These are phyloP conservation scores for Cremastobaeus sp. DNA, from an alignment of 2,888 invertebrate species.

Conservation along the genomic window DNA sequence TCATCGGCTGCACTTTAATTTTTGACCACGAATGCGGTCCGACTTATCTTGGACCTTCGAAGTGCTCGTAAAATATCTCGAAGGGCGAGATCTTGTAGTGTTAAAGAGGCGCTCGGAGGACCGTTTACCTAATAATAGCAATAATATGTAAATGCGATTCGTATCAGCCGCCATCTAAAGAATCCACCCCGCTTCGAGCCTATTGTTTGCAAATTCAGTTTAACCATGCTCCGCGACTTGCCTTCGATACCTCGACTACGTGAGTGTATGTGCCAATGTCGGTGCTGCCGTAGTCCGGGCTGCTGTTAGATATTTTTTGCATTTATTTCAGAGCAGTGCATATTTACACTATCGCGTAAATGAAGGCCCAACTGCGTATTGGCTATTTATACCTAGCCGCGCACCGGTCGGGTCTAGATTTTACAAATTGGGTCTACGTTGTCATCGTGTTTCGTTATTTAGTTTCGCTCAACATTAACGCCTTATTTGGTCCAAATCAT, in stretches of 20 bases:
- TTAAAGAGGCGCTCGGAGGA: slow-evolving; percentile 73
- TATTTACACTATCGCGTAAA: slow-evolving; percentile 34
- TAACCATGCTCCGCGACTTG: slow-evolving; percentile 65
- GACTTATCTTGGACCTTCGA: slow-evolving; percentile 66
- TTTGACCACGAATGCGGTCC: slow-evolving; percentile 62
- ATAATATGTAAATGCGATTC: slow-evolving; percentile 78
- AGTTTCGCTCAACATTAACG: no score
- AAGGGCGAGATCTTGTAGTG: slow-evolving; percentile 71
- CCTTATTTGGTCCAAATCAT: no score
- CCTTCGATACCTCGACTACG: slow-evolving; percentile 45
- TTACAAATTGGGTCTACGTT: no score
- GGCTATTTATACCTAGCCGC: slow-evolving; percentile 32
- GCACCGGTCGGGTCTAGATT: not conserved
- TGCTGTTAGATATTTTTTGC: slow-evolving; percentile 1
- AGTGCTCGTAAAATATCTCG: slow-evolving; percentile 72
- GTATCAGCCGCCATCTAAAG: slow-evolving; percentile 77
- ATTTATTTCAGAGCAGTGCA: slow-evolving; percentile 12
- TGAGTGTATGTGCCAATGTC: slow-evolving; percentile 42
- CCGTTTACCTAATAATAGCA: slow-evolving; percentile 78
- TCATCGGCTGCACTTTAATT: slow-evolving; percentile 64
- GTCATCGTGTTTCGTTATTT: no score
- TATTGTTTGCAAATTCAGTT: slow-evolving; percentile 77
- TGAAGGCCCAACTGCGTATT: slow-evolving; percentile 31
- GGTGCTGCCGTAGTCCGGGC: slow-evolving; percentile 10
- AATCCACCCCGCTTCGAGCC: slow-evolving; percentile 72